Conservation (phyloP, 2,888 invertebrate genomes). For the Acleris laterana region DNA sequence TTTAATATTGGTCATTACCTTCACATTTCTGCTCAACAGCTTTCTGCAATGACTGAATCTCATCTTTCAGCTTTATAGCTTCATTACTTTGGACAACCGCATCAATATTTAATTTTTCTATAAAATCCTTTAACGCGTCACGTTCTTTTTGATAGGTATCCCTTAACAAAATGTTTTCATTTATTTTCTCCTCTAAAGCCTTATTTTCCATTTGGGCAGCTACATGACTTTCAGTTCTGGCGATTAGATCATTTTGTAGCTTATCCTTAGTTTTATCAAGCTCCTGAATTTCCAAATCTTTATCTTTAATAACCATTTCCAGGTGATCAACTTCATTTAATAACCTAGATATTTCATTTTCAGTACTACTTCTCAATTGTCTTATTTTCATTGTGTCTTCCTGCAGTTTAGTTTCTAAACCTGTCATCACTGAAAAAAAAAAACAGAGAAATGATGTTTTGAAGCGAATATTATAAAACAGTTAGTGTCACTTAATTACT, state of each 20-base stretch:
- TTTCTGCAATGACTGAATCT: slow-evolving; percentile 39
- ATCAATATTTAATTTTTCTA: slow-evolving; percentile 6
- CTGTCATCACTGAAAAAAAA: slow-evolving; percentile 6
- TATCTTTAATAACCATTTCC: slow-evolving; percentile 8
- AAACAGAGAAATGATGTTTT: not conserved
- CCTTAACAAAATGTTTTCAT: not conserved
- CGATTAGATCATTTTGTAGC: not conserved
- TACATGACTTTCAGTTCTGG: not conserved
- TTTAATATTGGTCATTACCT: slow-evolving; percentile 44
- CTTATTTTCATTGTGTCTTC: slow-evolving; percentile 5
- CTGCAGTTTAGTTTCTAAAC: slow-evolving; percentile 9
- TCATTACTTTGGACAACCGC: slow-evolving; percentile 29
- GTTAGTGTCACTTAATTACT: not conserved
- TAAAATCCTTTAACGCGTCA: slow-evolving; percentile 4
- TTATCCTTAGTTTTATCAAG: not conserved
- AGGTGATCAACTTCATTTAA: not conserved
- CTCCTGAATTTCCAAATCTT: slow-evolving; percentile 12
- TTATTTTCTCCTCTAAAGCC: not conserved
- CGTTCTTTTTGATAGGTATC: slow-evolving; percentile 8
- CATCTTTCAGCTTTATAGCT: slow-evolving; percentile 21
- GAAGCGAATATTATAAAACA: not conserved
- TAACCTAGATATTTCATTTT: not conserved
- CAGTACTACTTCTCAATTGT: not conserved
- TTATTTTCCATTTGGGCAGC: slow-evolving; percentile 10
- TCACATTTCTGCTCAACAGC: slow-evolving; percentile 47